Base-by-base conservation (phyloP, 2,113 vertebrate species). In the Egretta garzetta region DNA sequence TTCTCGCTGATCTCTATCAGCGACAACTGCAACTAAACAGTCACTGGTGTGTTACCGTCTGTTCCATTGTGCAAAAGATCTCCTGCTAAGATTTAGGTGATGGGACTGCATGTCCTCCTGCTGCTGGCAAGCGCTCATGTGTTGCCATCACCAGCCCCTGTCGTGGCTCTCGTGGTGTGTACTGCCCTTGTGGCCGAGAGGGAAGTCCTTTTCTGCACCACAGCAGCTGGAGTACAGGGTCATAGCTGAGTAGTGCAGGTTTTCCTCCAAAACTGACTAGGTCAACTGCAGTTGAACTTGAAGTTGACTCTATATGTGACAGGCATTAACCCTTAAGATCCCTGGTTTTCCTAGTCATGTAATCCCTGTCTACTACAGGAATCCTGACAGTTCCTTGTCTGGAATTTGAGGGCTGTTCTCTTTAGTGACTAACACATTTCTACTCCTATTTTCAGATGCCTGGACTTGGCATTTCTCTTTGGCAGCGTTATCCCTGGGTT, bases 261-360 rank as follows among this genome's bases (percentile, higher is more conserved):
- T 70, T 59, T 80, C 74, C 58, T 89, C 41, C 67, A 68, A 55
- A 39, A 53, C 35, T 80, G 49, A 9, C 24, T 41, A 9, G 15
- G 52, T 82, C 68, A 84, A 8, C n/a, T 79, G 79, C 35, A 70
- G 12, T 27, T 93, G 86, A 96, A 97, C 88, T 89, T 96, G 92
- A 86, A 91, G 32, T 84, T 96, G 93, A 59, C 50, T 85, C 39
- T 52, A 0, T 49, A 13, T 1, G 0, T 84, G 47, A 27, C 58
- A 83, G 52, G n/a, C 22, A 21, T 80, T 68, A 49, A 74, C 55
- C 39, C 41, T 45, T 37, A 28, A 56, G 66, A 32, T 80, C n/a
- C 21, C 12, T 22, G 2, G 30, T 74, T 76, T 86, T 84, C 21
- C 64, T 81, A 39, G 37, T 43, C 32, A 37, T 0, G 0, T 39